These are phyloP conservation scores for Phalacrocorax carbo DNA, from an alignment of 2,113 vertebrate species.

Conservation along the genomic window DNA sequence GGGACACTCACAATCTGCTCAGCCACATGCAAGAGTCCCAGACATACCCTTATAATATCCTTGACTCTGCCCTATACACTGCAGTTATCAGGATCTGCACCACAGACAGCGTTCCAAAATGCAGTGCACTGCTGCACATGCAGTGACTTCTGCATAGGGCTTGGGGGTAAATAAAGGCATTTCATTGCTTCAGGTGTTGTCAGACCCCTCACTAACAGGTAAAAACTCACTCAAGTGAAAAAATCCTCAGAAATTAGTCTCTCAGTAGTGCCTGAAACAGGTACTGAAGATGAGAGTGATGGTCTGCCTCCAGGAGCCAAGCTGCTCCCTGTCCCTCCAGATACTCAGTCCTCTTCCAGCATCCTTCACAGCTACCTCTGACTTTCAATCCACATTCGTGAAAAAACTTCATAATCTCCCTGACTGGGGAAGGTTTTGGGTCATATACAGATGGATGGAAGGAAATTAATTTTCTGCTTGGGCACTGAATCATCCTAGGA, in stretches of 20 bases:
- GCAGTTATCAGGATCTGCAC: not conserved
- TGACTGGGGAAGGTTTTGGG: constrained; percentile 26
- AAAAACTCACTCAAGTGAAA: not conserved
- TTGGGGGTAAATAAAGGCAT: not conserved
- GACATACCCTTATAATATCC: not conserved
- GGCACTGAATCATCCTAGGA: constrained; percentile 50
- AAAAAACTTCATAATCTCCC: constrained; percentile 12
- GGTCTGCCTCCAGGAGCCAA: not conserved
- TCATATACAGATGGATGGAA: constrained; percentile 57
- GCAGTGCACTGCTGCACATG: not conserved
- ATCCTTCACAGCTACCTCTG: constrained; percentile 1
- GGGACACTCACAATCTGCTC: not conserved
- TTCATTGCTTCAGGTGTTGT: not conserved
- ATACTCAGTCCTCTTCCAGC: not conserved
- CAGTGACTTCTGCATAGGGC: not conserved
- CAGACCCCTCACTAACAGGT: not conserved
- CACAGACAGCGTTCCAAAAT: not conserved
- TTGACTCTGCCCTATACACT: not conserved
- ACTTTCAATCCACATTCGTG: not conserved
- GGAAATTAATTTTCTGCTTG: constrained; percentile 65
- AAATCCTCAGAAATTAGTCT: not conserved
- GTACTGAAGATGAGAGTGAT: not conserved
- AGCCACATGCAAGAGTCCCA: not conserved
- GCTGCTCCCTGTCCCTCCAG: not conserved
- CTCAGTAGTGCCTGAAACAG: not conserved